These are phyloP conservation scores for Pavo muticus DNA, from an alignment of 2,113 vertebrate genomes.

Conservation along the genomic window DNA sequence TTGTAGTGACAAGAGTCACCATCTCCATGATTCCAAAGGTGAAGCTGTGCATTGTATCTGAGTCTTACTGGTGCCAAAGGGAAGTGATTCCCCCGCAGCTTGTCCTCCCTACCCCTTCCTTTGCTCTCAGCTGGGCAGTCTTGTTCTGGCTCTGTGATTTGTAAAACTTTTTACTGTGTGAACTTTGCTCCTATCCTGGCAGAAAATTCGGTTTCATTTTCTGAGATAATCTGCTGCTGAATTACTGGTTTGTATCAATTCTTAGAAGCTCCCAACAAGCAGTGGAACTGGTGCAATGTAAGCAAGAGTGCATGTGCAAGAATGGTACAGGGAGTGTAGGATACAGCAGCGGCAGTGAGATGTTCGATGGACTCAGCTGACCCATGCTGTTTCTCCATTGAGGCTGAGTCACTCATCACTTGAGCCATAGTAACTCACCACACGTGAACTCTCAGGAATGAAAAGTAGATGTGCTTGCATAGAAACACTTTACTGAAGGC, in stretches of 20 bases:
- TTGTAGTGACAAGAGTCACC: accelerated
- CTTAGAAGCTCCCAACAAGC: background rate
- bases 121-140: background rate
- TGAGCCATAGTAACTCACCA: background rate
- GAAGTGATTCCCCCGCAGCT: background rate
- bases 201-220: background rate
- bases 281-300: background rate
- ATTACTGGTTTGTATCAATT: background rate
- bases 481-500: background rate
- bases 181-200: background rate
- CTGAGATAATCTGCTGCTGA: background rate
- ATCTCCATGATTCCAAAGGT: background rate
- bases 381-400: background rate
- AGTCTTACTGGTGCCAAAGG: background rate
- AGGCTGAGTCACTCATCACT: background rate
- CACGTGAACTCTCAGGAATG: background rate
- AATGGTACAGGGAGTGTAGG: background rate
- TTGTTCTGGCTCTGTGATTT: background rate
- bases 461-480: background rate
- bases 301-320: background rate
- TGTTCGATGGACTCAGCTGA: accelerated
- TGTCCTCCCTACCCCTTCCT: background rate
- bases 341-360: background rate
- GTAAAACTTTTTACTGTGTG: background rate
- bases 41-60: background rate